Evolutionary conservation across 1,140 invertebrate genomes (phyloP).

Genomic region (Mercenaria mercenaria): DNA sequence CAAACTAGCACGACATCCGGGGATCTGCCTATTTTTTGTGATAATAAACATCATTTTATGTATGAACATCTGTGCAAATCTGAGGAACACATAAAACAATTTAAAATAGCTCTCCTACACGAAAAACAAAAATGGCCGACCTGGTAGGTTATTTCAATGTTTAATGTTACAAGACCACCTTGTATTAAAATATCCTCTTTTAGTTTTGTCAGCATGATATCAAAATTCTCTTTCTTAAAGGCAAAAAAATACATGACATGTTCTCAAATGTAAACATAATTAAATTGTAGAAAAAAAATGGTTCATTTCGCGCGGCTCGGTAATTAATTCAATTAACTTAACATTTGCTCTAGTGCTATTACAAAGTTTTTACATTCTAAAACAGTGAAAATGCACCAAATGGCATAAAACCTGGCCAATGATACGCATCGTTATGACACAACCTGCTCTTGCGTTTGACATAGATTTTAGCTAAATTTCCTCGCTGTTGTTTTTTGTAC

Average conservation of each 20-base stretch:
- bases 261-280: slow-evolving; percentile 37
- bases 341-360: neutral
- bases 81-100: neutral
- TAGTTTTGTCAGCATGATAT: slow-evolving; percentile 17
- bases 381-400: slow-evolving; percentile 25
- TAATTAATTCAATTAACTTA: slow-evolving; percentile 49
- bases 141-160: slow-evolving; percentile 7
- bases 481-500: slow-evolving; percentile 4
- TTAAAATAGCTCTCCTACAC: neutral
- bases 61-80: neutral
- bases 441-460: neutral
- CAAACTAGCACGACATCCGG: neutral
- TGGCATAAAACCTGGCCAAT: neutral
- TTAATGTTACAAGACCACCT: slow-evolving; percentile 16
- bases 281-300: slow-evolving; percentile 28
- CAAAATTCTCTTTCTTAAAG: neutral
- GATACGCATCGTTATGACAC: neutral
- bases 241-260: slow-evolving; percentile 25
- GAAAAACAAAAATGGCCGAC: neutral
- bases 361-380: neutral
- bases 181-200: slow-evolving; percentile 16
- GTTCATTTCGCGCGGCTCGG: slow-evolving; percentile 10
- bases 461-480: neutral
- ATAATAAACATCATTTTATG: neutral
- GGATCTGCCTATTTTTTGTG: neutral